Base-by-base conservation (phyloP, 92 coral and sea anemone genomes). In the Paramuricea clavata region DNA sequence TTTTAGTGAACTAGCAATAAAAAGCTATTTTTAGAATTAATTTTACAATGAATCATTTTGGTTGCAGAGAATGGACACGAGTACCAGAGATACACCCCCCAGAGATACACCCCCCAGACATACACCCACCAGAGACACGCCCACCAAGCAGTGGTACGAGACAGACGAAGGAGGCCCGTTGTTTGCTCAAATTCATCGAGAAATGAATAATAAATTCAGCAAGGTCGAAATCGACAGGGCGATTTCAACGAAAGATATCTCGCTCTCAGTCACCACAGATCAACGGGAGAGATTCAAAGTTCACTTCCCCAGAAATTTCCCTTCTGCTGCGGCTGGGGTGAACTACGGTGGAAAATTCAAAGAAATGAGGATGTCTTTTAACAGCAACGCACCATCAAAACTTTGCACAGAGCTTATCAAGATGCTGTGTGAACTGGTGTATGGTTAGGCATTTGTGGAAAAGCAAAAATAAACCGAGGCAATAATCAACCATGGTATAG, bases 221-320 rank as follows among this genome's bases (percentile, higher is more conserved):
- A 65, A 28, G 19, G 28, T 65, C 28, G 72, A 65, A 13, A 65
- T 65, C 12, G 6, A 15, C 72, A 30, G 72, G 21, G 35, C 72
- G 2, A 12, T 12, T 65, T 5, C 72, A 3, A 65, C 39, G 17
- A 30, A 65, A 65, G 72, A 65, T 65, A 6, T 65, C 17, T 65
- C 72, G 17, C 36, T 65, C 5, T 2, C 28, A 16, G 23, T 65
- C 39, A 65, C 36, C 15, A 65, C 72, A 28, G 72, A 33, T 19
- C 36, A n/a, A 65, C 17, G 39, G 2, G 15, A 65, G 22, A 65
- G 9, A 26, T 7, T 65, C 5, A 65, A 15, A 3, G 72, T 65
- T 65, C 17, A 65, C 17, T 65, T 65, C 19, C 72, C 72, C 35
- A 27, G 22, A 65, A 12, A 28, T 65, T 65, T 65, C 21, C 72